Percentiles rank a stretch among this genome's conserved stretches.
Evolutionary conservation across 2,797 vertebrate species (phyloP).

Genomic region (Malacoraja senta): DNA sequence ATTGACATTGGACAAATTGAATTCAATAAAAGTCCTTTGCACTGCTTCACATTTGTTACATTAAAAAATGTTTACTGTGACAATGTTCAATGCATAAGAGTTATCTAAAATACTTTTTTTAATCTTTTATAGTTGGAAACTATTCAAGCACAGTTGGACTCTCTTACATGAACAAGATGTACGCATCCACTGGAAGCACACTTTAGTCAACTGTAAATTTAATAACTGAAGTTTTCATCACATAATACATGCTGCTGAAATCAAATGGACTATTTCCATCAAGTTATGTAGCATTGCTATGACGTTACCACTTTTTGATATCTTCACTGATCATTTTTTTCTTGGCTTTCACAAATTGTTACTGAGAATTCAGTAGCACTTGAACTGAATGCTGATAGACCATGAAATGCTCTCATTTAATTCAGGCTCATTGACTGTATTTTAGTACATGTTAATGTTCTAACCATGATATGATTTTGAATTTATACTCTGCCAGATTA

Average conservation of each 20-base stretch:
- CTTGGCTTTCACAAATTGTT: not conserved
- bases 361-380: not conserved
- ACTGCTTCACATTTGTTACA: not conserved
- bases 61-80: not conserved
- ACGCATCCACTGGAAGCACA: too few species aligned
- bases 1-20: not conserved
- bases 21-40: not conserved
- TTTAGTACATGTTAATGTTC: not conserved
- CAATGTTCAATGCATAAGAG: not conserved
- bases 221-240: slow-evolving; percentile 16
- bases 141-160: slow-evolving; percentile 77
- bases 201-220: not conserved
- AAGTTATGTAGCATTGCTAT: not conserved
- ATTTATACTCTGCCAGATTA: not conserved
- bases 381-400: not conserved
- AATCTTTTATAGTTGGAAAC: slow-evolving; percentile 64
- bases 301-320: not conserved
- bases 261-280: not conserved
- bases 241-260: not conserved
- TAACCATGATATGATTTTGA: not conserved
- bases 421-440: not conserved
- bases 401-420: not conserved
- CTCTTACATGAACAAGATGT: slow-evolving; percentile 61
- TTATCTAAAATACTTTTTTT: not conserved
- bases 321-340: not conserved